Base-by-base conservation (phyloP, 2,888 invertebrate species). In the Stenurella melanura region DNA sequence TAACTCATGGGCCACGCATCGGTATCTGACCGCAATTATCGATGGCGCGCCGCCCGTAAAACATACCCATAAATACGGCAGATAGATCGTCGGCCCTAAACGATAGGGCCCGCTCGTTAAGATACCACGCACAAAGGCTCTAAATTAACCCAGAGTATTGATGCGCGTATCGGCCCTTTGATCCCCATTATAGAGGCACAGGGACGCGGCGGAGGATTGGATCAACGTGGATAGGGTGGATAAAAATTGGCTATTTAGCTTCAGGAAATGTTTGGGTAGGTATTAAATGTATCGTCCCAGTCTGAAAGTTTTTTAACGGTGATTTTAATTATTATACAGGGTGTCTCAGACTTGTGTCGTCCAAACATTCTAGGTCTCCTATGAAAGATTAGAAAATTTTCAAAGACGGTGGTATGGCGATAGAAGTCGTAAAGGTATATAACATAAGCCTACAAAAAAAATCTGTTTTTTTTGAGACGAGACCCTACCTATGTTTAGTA, bases 1-100 rank as follows among this genome's bases (percentile, higher is more conserved):
- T 86, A 86, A 86, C 84, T 85, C 84, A 84, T 81, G 79, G 79
- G 74, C 71, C 72, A 72, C 78, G 77, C 81, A 77, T 76, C 81
- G 82, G 78, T 82, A 82, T 81, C 80, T 76, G 75, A 72, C 82
- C 76, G 76, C 82, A 82, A 83, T 84, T 83, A 83, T 82, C 82
- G 82, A 81, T 75, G 80, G 74, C 63, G 64, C 75, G 71, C 64
- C 71, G 72, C 74, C 67, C 70, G 67, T 73, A 73, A 78, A 80
- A 42, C 70, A 60, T 42, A 19, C 70, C 21, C 70, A 70, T 70
- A 70, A 70, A 69, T 69, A 70, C 60, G 42, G 42, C 50, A 60
- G 42, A 70, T 70, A 42, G 70, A 60, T n/a, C 60, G 38, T 38
- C 60, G 50, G 70, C 70, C 70, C 60, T 26, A 70, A 57, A 42